Conservation (phyloP, 1,140 invertebrate species). For the Cyclina sinensis region DNA sequence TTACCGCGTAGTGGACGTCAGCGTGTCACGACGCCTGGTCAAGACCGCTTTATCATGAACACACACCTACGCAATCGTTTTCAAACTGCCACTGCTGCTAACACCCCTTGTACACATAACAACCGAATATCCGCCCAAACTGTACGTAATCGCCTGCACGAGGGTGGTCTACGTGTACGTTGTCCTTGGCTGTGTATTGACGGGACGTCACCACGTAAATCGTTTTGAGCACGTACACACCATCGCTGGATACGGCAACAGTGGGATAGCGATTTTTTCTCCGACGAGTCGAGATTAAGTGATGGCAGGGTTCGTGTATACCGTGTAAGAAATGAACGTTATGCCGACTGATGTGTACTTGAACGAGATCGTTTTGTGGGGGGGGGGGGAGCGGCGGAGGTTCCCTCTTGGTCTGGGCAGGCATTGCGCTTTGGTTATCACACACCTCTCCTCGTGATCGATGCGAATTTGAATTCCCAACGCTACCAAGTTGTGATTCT, state of each 20-base stretch:
- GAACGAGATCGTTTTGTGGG: background rate
- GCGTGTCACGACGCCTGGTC: too few relatives aligned
- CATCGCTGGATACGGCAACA: background rate
- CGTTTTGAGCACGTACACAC: slow-evolving; percentile 13
- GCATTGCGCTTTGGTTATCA: background rate
- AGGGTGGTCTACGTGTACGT: background rate
- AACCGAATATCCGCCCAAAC: too few relatives aligned
- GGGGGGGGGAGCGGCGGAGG: too few relatives aligned
- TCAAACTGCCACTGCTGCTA: too few relatives aligned
- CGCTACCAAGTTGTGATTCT: too few relatives aligned
- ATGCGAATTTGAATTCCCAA: slow-evolving; percentile 26
- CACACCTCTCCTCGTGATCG: slow-evolving; percentile 22
- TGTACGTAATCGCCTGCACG: too few relatives aligned
- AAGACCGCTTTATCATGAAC: too few relatives aligned
- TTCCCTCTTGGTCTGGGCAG: background rate
- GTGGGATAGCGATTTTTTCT: background rate
- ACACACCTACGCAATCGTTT: too few relatives aligned
- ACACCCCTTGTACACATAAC: too few relatives aligned
- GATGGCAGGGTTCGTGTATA: background rate
- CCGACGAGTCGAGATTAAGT: background rate
- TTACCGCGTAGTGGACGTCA: too few relatives aligned
- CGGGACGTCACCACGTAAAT: slow-evolving; percentile 4
- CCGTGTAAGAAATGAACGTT: background rate
- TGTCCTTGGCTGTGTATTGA: background rate
- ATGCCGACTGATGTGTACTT: too few relatives aligned